A percentile compares a stretch with the other conserved stretches of the same genome.
These are phyloP conservation scores for Nephrotoma guestfalica DNA, from an alignment of 2,888 invertebrate genomes.

Conservation along the genomic window DNA sequence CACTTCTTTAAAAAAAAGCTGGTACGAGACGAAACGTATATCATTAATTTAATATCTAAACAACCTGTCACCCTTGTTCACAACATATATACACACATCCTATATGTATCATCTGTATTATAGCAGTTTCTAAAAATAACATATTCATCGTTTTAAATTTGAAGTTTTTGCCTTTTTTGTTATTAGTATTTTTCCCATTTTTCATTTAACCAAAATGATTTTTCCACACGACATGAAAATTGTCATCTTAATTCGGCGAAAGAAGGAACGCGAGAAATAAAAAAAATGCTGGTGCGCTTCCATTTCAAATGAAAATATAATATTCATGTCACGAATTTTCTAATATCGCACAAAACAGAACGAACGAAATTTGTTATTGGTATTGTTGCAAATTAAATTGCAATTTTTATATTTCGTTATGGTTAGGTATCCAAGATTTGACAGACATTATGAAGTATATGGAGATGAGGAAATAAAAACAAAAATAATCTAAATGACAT, in stretches of 20 bases:
- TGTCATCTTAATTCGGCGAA: not conserved
- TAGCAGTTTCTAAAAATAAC: not conserved
- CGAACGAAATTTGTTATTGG: not conserved
- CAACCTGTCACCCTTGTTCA: not conserved
- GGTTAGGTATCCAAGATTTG: no score
- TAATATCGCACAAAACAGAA: not conserved
- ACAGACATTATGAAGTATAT: no score
- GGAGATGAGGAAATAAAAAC: no score
- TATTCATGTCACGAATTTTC: not conserved
- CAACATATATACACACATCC: not conserved
- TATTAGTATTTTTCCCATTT: not conserved
- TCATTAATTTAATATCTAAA: not conserved
- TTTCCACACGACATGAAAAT: not conserved
- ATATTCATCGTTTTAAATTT: not conserved
- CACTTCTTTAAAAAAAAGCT: not conserved
- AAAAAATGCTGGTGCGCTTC: not conserved
- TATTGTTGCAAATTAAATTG: not conserved
- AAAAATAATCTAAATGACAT: no score
- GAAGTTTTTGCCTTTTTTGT: not conserved
- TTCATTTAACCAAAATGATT: not conserved
- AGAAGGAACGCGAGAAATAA: not conserved
- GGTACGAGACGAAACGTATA: not conserved
- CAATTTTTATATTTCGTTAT: not conserved
- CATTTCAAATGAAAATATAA: not conserved
- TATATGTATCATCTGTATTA: not conserved